Evolutionary conservation across 2,888 invertebrate species (phyloP), one percentile per base, ranked within the genome.

Genomic region (Rhingia rostrata): DNA sequence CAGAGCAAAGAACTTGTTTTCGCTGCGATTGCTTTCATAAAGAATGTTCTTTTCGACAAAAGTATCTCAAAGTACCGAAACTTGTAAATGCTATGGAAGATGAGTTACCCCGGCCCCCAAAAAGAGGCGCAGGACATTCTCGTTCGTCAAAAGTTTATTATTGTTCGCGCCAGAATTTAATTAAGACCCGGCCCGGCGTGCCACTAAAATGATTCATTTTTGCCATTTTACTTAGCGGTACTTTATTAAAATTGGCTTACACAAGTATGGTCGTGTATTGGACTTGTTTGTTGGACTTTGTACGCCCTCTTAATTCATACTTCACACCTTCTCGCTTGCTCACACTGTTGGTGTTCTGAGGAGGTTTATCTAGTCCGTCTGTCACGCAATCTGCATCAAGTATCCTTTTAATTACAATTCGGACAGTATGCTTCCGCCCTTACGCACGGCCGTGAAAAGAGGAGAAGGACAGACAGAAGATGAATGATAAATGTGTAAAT

Each of bases 401-500:
- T 69, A 84, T 79, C 73, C 66, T 80, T 84, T 84, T 84, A 84
- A 84, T 84, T 80, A 84, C 84, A 33, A 58, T 41, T 45, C 64
- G n/a, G 54, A 33, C n/a, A 33, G 47, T 47, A 12, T 67, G 64
- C 73, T 63, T 67, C 83, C 60, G 66, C 84, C 79, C 84, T 80
- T 75, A 84, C 84, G 74, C 80, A 78, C 37, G 72, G 53, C 53
- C 30, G 43, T 60, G 39, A 43, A 41, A 9, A 30, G 9, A 49
- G 51, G 39, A 63, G 60, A 45, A 66, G 45, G 6, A 3, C 9
- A 41, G 41, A 41, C 10, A 32, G 30, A 69, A 79, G 83, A 84
- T 79, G 41, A 73, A 83, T 83, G 83, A 83, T 83, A 83, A 83
- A 83, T 83, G 79, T 61, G n/a, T 61, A 83, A n/a, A 83, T 63